These are phyloP conservation scores for Gonatopus flavifemur DNA, from an alignment of 1,140 invertebrate genomes.

Conservation along the genomic window DNA sequence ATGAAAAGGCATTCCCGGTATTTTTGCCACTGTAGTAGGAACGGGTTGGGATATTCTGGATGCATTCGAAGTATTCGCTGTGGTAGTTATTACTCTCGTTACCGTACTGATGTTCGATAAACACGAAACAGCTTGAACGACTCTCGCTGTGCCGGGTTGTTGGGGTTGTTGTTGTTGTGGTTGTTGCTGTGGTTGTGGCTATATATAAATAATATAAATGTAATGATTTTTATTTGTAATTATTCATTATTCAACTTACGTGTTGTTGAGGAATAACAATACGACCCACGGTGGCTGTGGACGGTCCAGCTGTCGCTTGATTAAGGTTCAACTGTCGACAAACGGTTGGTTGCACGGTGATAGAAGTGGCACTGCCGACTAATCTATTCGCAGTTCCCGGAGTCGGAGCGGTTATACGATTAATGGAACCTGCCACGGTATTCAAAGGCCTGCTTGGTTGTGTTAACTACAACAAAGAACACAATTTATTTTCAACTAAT, in stretches of 20 bases:
- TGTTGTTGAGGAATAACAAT: slow-evolving; percentile 52
- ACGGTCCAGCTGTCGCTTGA: slow-evolving; percentile 37
- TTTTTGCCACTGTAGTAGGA: slow-evolving; percentile 45
- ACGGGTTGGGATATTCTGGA: slow-evolving; percentile 43
- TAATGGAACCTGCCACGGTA: slow-evolving; percentile 39
- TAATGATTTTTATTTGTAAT: neutral
- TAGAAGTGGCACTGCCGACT: slow-evolving; percentile 42
- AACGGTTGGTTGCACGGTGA: slow-evolving; percentile 42
- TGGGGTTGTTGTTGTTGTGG: slow-evolving; percentile 24
- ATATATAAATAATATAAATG: no score
- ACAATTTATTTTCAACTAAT: neutral
- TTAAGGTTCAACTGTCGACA: slow-evolving; percentile 48
- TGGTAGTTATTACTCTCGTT: slow-evolving; percentile 47
- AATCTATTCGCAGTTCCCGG: slow-evolving; percentile 49
- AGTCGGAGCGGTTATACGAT: slow-evolving; percentile 47
- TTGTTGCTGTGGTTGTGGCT: slow-evolving; percentile 4
- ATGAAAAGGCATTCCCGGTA: slow-evolving; percentile 53
- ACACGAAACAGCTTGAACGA: slow-evolving; percentile 52
- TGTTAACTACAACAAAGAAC: slow-evolving; percentile 36
- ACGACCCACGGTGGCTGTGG: slow-evolving; percentile 43
- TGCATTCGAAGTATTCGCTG: slow-evolving; percentile 41
- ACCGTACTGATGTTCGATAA: slow-evolving; percentile 46
- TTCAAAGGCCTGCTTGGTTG: slow-evolving; percentile 43
- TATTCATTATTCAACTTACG: slow-evolving; percentile 30
- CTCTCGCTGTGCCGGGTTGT: slow-evolving; percentile 35